Evolutionary conservation across 2,888 invertebrate genomes (phyloP).

Genomic region (Pediacus dermestoides): DNA sequence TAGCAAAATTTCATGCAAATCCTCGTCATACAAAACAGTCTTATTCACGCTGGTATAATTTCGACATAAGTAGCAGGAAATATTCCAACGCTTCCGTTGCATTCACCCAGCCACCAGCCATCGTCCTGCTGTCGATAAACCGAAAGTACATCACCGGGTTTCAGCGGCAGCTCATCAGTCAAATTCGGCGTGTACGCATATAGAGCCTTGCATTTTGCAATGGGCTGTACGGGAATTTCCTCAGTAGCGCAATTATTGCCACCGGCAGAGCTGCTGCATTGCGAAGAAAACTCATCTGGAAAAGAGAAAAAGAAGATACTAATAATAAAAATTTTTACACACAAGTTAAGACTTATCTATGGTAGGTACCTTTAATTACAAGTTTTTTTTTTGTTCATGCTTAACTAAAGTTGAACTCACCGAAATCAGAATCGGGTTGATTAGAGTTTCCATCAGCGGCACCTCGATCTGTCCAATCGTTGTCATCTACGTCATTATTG

Average conservation of each 20-base stretch:
- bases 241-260: conserved; percentile 47
- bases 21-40: no score
- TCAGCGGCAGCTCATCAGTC: conserved; percentile 74
- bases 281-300: conserved; percentile 77
- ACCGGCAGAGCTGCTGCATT: conserved; percentile 57
- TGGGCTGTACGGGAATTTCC: conserved; percentile 50
- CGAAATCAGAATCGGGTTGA: conserved; percentile 83
- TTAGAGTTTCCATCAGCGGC: conserved; percentile 81
- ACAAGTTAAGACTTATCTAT: no score
- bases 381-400: neutral
- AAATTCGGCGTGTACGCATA: conserved; percentile 85
- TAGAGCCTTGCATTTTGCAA: conserved; percentile 78
- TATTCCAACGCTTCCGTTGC: conserved; percentile 80
- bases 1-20: no score
- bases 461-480: conserved; percentile 72
- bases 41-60: conserved; percentile 56
- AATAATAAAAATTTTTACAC: no score
- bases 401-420: conserved; percentile 49
- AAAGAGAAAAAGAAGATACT: no score
- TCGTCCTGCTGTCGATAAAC: conserved; percentile 88
- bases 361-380: no score
- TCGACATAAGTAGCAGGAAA: conserved; percentile 95
- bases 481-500: conserved; percentile 52
- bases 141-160: conserved; percentile 77
- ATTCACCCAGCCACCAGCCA: conserved; percentile 93